These are phyloP conservation scores for Paramormyrops kingsleyae DNA, from an alignment of 2,113 vertebrate species.

Conservation along the genomic window DNA sequence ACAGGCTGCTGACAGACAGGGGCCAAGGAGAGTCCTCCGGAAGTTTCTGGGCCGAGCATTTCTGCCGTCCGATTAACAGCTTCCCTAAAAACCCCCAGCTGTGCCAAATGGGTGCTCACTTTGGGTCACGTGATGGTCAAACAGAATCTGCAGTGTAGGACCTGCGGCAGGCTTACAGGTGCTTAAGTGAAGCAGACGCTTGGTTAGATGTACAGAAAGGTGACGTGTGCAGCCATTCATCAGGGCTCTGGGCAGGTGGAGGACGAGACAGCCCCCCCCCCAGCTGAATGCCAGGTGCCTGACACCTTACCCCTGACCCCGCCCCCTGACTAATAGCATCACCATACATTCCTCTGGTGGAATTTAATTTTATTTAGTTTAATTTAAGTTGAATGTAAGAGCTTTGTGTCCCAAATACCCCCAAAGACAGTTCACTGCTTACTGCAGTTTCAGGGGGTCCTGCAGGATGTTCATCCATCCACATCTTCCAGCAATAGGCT, in stretches of 20 bases:
- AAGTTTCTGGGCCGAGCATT: not conserved
- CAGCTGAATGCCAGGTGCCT: not conserved
- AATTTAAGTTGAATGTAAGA: not conserved
- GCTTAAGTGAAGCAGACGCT: not conserved
- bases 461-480: not conserved
- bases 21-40: not conserved
- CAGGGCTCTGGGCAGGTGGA: too few relatives aligned
- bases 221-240: not conserved
- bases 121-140: not conserved
- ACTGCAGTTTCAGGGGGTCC: not conserved
- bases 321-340: too few relatives aligned
- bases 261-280: too few relatives aligned
- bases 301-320: not conserved
- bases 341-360: not conserved
- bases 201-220: not conserved
- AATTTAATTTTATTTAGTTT: not conserved
- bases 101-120: not conserved
- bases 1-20: too few relatives aligned
- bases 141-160: not conserved
- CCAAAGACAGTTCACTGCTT: not conserved
- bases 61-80: not conserved
- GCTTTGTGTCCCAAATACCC: not conserved
- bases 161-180: not conserved
- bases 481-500: not conserved
- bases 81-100: not conserved